Evolutionary conservation across 2,888 invertebrate genomes (phyloP).

Genomic region (Hydropsyche betteni): DNA sequence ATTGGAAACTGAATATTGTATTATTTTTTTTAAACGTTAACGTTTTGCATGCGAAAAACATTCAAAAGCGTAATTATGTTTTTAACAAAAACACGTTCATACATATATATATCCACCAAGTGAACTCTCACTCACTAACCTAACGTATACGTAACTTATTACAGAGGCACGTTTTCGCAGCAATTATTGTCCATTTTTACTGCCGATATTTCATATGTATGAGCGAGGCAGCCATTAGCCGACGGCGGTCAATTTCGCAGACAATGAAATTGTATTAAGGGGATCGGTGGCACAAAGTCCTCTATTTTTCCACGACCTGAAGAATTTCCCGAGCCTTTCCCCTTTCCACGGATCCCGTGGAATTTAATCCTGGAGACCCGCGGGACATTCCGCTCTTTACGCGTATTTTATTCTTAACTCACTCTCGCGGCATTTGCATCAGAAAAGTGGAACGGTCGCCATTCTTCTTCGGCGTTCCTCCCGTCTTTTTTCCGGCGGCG

Average conservation of each 20-base stretch:
- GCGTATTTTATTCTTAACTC: conserved; percentile 45
- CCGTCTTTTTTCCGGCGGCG: background rate
- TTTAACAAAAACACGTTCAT: too few species aligned
- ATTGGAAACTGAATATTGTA: too few species aligned
- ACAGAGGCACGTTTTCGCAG: too few species aligned
- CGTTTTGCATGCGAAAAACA: too few species aligned
- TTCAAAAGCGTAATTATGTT: too few species aligned
- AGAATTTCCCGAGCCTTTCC: conserved; percentile 4
- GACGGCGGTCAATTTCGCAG: conserved; percentile 34
- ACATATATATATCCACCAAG: too few species aligned
- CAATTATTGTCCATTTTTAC: conserved; percentile 20
- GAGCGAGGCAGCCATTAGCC: conserved; percentile 17
- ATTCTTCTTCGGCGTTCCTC: conserved; percentile 9
- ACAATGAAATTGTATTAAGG: conserved; percentile 40
- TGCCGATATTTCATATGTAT: conserved; percentile 34
- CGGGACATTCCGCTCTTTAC: conserved; percentile 43
- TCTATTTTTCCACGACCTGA: background rate
- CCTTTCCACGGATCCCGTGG: background rate
- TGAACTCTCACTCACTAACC: too few species aligned
- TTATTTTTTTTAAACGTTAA: too few species aligned
- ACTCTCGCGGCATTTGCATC: conserved; percentile 36
- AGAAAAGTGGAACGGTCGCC: conserved; percentile 41
- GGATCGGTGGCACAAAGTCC: background rate
- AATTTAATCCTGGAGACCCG: conserved; percentile 34
- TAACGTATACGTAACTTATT: too few species aligned